These are phyloP conservation scores for Leucophora obtusa DNA, from an alignment of 2,888 invertebrate species.

Conservation along the genomic window DNA sequence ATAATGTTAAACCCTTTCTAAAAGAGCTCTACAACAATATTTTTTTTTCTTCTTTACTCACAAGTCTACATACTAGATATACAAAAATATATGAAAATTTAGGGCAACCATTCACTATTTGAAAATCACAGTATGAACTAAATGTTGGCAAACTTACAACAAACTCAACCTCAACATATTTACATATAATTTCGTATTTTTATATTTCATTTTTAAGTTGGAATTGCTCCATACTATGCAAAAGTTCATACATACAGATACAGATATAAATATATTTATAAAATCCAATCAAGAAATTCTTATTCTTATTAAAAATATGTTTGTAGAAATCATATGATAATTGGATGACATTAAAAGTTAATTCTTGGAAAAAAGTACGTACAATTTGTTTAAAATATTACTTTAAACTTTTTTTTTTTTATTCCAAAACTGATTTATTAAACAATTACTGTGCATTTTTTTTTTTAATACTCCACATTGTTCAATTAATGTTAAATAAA, in stretches of 20 bases:
- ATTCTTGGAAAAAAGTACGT: constrained; percentile 35
- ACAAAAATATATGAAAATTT: constrained; percentile 17
- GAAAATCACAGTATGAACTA: constrained; percentile 27
- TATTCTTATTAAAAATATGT: constrained; percentile 1
- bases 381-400: constrained; percentile 24
- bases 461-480: neutral
- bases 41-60: neutral
- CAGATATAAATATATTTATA: no score
- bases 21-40: neutral
- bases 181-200: neutral
- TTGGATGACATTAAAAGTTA: constrained; percentile 62
- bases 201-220: constrained; percentile 3
- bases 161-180: constrained; percentile 44
- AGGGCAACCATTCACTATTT: constrained; percentile 36
- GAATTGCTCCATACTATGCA: constrained; percentile 5
- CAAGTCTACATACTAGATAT: neutral
- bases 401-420: constrained; percentile 26
- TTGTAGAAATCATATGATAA: constrained; percentile 54
- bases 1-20: neutral
- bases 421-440: neutral
- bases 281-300: neutral
- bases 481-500: constrained; percentile 53
- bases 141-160: constrained; percentile 36
- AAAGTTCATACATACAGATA: no score
- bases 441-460: constrained; percentile 18